phyloP scores from a whole-genome alignment of 2,113 vertebrate species.

The Cyphomyrus discorhynchus region DNA sequence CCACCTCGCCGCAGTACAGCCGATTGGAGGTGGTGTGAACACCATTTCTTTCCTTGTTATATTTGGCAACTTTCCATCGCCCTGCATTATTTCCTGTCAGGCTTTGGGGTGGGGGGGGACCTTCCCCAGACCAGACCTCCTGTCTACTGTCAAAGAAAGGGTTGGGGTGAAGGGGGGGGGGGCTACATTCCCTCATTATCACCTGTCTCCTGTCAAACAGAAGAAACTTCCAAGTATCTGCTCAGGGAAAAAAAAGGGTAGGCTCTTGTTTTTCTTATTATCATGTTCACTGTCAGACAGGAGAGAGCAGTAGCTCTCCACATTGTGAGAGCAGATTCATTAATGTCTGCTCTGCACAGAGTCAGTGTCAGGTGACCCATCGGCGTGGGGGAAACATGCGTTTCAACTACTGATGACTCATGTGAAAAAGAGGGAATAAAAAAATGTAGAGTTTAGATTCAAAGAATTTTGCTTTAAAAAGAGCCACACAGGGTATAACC shows the following conservation, averaged over 20 bases:
- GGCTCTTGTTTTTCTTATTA: background rate
- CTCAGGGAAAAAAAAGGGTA: background rate
- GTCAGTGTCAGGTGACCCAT: background rate
- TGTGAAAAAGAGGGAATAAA: background rate
- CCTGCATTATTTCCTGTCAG: background rate
- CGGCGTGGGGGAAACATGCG: background rate
- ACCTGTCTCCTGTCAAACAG: slow-evolving; percentile 5
- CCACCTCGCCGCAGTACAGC: background rate
- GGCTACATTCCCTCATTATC: background rate
- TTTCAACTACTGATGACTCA: slow-evolving; percentile 9
- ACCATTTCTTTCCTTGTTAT: background rate
- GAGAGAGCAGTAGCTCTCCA: slow-evolving; percentile 8
- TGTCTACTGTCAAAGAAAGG: background rate
- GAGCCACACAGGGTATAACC: background rate
- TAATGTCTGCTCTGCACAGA: slow-evolving; percentile 3
- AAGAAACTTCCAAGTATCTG: background rate
- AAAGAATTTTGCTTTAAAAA: background rate
- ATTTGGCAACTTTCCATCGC: background rate
- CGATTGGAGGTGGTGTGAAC: background rate
- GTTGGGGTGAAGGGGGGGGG: background rate
- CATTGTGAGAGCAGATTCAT: background rate
- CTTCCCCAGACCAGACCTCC: background rate
- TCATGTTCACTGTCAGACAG: slow-evolving; percentile 6
- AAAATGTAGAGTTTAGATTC: background rate
- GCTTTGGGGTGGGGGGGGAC: background rate